Conservation (phyloP, 2,797 vertebrate genomes). For the Enteromius thamalakanensis region DNA sequence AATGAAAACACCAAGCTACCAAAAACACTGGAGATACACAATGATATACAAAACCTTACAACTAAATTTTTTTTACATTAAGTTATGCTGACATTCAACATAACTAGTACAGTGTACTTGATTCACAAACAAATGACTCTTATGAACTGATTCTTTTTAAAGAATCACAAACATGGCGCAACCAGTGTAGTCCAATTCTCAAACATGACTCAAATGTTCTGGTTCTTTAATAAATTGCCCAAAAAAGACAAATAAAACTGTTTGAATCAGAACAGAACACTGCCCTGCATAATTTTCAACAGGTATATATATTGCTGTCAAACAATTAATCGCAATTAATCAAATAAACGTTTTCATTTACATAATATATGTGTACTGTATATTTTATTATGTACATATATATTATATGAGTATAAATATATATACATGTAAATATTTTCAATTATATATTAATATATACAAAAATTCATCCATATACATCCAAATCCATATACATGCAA, state of each 20-base stretch:
- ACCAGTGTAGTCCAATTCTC: background rate
- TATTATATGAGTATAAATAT: too few species aligned
- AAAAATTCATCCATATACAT: too few species aligned
- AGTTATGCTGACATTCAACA: background rate
- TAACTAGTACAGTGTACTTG: background rate
- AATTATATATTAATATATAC: too few species aligned
- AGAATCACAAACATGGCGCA: background rate
- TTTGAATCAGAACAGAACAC: background rate
- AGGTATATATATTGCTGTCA: background rate
- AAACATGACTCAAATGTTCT: background rate
- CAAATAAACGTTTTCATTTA: too few species aligned
- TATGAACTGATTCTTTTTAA: background rate
- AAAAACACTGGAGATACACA: background rate
- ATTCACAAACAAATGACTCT: conserved; percentile 7
- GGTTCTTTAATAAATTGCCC: background rate
- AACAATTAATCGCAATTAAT: too few species aligned
- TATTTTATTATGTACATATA: too few species aligned
- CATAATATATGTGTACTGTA: too few species aligned
- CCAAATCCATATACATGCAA: too few species aligned
- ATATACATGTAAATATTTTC: too few species aligned
- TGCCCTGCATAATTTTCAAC: background rate
- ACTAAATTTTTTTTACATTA: background rate
- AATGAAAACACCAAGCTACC: background rate
- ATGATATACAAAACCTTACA: background rate
- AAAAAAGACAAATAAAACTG: background rate